Conservation (phyloP, 1,140 invertebrate genomes). For the Littorina saxatilis region DNA sequence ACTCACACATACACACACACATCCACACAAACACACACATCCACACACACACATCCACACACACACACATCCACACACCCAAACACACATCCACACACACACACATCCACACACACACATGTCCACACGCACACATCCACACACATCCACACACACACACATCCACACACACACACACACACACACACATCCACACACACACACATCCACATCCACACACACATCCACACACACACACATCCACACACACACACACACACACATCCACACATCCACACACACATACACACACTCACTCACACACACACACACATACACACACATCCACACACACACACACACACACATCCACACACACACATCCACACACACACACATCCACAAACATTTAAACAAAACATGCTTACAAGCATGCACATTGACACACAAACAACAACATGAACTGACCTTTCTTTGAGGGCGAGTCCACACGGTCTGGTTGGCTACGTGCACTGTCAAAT, state of each 20-base stretch:
- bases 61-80: not conserved
- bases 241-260: not conserved
- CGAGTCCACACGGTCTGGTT: slow-evolving; percentile 50
- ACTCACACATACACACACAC: not conserved
- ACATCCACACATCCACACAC: too few species aligned
- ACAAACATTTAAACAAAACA: not conserved
- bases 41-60: too few species aligned
- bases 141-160: too few species aligned
- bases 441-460: slow-evolving; percentile 52
- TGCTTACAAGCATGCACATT: too few species aligned
- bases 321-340: not conserved
- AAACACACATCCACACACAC: too few species aligned
- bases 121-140: too few species aligned
- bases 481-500: slow-evolving; percentile 51
- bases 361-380: not conserved
- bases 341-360: not conserved
- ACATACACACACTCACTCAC: not conserved
- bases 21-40: too few species aligned
- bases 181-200: too few species aligned
- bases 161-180: too few species aligned
- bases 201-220: too few species aligned
- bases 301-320: not conserved
- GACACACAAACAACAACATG: not conserved
- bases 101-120: not conserved
- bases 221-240: not conserved